Evolutionary conservation across 2,797 vertebrate species (phyloP), one percentile per base, ranked within the genome.

Genomic region (Acanthis flammea): DNA sequence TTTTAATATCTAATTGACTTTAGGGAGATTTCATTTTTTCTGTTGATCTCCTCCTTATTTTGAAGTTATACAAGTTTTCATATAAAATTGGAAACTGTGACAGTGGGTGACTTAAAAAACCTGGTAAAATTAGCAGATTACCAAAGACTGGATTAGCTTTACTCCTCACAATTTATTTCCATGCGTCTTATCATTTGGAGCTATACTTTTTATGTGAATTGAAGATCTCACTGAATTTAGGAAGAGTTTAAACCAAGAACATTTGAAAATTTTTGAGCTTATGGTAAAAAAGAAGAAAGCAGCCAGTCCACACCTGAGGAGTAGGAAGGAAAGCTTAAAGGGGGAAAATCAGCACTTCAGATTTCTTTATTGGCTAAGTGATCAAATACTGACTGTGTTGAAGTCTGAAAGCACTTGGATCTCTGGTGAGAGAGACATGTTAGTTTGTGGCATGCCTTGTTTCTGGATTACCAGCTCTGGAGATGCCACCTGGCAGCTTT

Each of bases 341-440:
- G 7, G 16, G 10, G 7, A 41, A 72, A 66, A 73, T 4, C 19
- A 47, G 28, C 3, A 12, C 1, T 2, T 9, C 4, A 1, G 0
- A 37, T 63, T 72, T 27, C 12, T 70, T 70, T 85, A 23, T 81
- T 42, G 33, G 10, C 4, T 55, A 61, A 86, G 17, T 71, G 28
- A 48, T 84, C 7, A 76, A 86, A 47, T 62, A 51, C 13, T 55
- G 44, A 41, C 5, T 12, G 4, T 25, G 25, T 30, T 6, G 7
- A 71, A 76, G 7, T 44, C 45, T 76, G 42, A 79, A 76, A 16
- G 5, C 8, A 7, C 18, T 71, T 57, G 15, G 15, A 60, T 81
- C 25, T 70, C 45, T 54, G 27, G 14, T 76, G 51, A 61, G 48
- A 63, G 47, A 65, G 47, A 75, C 9, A 33, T 9, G 2, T 39